Base-by-base conservation (phyloP, 2,113 vertebrate genomes). In the Paramisgurnus dabryanus region DNA sequence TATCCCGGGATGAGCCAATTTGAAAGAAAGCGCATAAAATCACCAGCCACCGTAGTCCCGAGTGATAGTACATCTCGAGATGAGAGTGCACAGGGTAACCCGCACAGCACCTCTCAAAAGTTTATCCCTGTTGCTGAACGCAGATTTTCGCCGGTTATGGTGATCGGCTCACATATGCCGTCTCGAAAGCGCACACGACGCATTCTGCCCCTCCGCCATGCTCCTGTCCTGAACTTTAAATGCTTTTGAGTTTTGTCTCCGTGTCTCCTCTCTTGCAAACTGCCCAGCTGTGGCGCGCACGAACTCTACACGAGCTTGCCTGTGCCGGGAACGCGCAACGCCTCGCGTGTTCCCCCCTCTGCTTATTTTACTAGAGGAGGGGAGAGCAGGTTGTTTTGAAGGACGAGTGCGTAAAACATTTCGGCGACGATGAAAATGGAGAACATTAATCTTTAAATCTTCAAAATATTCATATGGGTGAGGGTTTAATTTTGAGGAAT, bases 1-100 rank as follows among this genome's bases (percentile, higher is more conserved):
- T 87, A 79, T 90, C 90, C 91, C 88, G 87, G 89, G 92, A 86
- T 83, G 91, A 89, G 83, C 82, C 92, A 34, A 87, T 67, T 67
- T 92, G 93, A 86, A 94, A 86, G 67, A 92, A 79, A 39, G 91
- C 89, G 88, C 91, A 88, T 87, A 94, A 76, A 70, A 67, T 71
- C 43, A 94, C 81, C 78, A 92, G 72, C 91, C 89, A 91, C 86
- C 90, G 81, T 84, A 94, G 77, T 82, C 89, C 91, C 84, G 82
- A 88, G 80, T 67, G 85, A 86, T 88, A 88, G 80, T 87, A 92
- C 87, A 87, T 90, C 90, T 86, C 80, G 76, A 81, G 84, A 73
- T 84, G 88, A 86, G 77, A 67, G 80, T 68, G 50, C 15, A 45
- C 63, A 15, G 22, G 63, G 60, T 40, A 58, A 34, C 74, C 55